A percentile compares a stretch with the other conserved stretches of the same genome.
Conservation (phyloP, 2,113 vertebrate genomes). For the Periophthalmodon schlosseri region DNA sequence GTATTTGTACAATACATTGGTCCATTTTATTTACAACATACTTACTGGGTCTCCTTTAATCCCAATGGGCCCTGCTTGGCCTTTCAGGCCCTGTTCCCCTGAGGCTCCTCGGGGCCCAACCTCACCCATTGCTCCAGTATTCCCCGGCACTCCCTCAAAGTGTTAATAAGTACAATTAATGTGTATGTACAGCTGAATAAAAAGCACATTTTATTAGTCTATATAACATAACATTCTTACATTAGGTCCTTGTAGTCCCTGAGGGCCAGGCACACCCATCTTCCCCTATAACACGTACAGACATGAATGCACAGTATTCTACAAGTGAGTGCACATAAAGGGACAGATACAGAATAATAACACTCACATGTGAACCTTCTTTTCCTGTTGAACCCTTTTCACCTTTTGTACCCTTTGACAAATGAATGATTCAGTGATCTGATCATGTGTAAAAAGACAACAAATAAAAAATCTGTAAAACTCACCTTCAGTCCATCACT, state of each 20-base stretch:
- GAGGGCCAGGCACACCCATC: slow-evolving; percentile 63
- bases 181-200: not conserved
- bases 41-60: slow-evolving; percentile 73
- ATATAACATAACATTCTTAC: slow-evolving; percentile 57
- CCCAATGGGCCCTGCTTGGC: slow-evolving; percentile 62
- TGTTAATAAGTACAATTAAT: not conserved
- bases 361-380: slow-evolving; percentile 64
- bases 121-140: slow-evolving; percentile 74
- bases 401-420: slow-evolving; percentile 69
- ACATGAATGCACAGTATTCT: not conserved
- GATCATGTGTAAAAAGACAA: not conserved
- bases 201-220: not conserved
- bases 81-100: slow-evolving; percentile 66
- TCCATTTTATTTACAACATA: not conserved
- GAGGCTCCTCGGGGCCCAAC: slow-evolving; percentile 57
- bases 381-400: slow-evolving; percentile 63
- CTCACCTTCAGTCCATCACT: slow-evolving; percentile 69
- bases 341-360: not conserved
- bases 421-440: not conserved
- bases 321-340: not conserved
- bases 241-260: slow-evolving; percentile 66
- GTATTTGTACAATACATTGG: not conserved
- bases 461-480: not conserved
- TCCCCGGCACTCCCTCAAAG: slow-evolving; percentile 71
- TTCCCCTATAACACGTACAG: slow-evolving; percentile 57